phyloP scores from a whole-genome alignment of 2,797 vertebrate genomes.

The Babyrousa celebensis region DNA sequence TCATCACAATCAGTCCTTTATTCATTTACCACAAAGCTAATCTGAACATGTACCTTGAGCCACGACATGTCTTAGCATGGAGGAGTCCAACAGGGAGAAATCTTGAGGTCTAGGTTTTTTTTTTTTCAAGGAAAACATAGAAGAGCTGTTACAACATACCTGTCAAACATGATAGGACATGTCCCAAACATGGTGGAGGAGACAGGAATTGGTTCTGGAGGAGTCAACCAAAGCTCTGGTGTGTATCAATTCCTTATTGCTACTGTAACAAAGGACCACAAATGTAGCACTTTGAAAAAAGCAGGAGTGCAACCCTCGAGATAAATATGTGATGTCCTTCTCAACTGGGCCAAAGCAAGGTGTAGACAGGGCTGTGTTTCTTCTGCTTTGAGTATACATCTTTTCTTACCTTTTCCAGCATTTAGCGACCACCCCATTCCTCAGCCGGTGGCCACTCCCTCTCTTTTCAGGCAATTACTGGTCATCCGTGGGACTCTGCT shows the following conservation, averaged over 20 bases:
- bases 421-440: neutral
- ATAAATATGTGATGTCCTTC: neutral
- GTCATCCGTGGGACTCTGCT: rapidly evolving
- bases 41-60: neutral
- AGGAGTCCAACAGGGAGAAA: neutral
- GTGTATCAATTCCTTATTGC: neutral
- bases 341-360: neutral
- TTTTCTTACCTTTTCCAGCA: neutral
- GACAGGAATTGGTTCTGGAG: neutral
- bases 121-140: too few relatives aligned
- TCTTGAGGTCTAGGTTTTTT: neutral
- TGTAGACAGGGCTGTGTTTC: neutral
- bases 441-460: too few relatives aligned
- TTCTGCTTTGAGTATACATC: neutral
- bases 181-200: neutral
- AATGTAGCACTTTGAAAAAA: neutral
- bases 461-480: neutral
- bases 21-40: neutral
- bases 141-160: neutral
- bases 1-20: too few relatives aligned
- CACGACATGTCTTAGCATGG: neutral
- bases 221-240: neutral
- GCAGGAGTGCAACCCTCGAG: too few relatives aligned
- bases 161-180: neutral
- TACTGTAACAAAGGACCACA: too few relatives aligned